Conservation (phyloP, 2,113 vertebrate genomes). For the Climacteris rufus region DNA sequence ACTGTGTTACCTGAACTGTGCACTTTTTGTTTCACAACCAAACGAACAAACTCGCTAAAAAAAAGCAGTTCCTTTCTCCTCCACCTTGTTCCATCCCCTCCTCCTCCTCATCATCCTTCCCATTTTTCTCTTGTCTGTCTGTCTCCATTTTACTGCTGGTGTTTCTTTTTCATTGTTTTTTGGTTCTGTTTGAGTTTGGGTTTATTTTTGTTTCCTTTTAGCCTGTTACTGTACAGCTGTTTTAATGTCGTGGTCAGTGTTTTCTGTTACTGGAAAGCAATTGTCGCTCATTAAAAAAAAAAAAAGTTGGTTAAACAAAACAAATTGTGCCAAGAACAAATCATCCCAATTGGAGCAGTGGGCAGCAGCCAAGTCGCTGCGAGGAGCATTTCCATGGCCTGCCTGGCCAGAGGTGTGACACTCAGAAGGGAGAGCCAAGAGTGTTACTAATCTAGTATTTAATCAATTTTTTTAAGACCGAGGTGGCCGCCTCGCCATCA, state of each 20-base stretch:
- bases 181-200: slow-evolving; percentile 62
- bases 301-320: slow-evolving; percentile 29
- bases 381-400: slow-evolving; percentile 70
- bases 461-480: slow-evolving; percentile 96
- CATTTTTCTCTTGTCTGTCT: slow-evolving; percentile 1
- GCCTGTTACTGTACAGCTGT: slow-evolving; percentile 68
- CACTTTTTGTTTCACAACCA: slow-evolving; percentile 57
- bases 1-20: slow-evolving; percentile 50
- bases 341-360: slow-evolving; percentile 63
- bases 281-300: not conserved
- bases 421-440: slow-evolving; percentile 79
- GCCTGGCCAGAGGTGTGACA: slow-evolving; percentile 89
- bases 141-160: slow-evolving; percentile 66
- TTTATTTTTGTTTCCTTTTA: slow-evolving; percentile 48
- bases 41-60: not conserved
- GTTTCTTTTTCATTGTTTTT: slow-evolving; percentile 69
- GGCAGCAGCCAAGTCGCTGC: slow-evolving; percentile 49
- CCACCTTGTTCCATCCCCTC: not conserved
- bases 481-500: slow-evolving; percentile 80
- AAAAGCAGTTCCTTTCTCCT: slow-evolving; percentile 8
- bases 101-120: not conserved
- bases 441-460: slow-evolving; percentile 90
- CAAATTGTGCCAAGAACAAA: slow-evolving; percentile 65
- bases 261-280: slow-evolving; percentile 70
- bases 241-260: slow-evolving; percentile 68